Evolutionary conservation across 1,140 invertebrate genomes (phyloP).

Genomic region (Phortica variegata): DNA sequence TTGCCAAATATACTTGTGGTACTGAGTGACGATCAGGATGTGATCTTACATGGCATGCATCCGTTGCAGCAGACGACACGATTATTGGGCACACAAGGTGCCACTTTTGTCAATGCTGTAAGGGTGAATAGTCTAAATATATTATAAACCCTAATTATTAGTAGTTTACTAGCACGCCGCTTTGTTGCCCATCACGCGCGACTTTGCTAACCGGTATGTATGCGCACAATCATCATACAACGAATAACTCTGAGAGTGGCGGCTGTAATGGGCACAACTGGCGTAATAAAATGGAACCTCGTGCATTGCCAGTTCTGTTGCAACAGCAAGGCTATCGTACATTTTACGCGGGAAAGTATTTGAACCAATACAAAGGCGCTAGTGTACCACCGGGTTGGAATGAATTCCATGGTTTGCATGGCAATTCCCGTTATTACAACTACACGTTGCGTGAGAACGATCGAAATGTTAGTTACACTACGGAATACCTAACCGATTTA

Average conservation of each 20-base stretch:
- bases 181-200: constrained; percentile 87
- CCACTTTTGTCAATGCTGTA: constrained; percentile 73
- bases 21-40: constrained; percentile 85
- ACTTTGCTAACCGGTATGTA: constrained; percentile 83
- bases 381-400: constrained; percentile 80
- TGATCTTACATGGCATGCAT: constrained; percentile 71
- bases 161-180: constrained; percentile 75
- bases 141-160: no score
- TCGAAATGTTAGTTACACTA: constrained; percentile 62
- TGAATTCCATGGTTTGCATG: constrained; percentile 75
- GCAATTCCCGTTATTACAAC: constrained; percentile 87
- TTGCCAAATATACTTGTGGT: constrained; percentile 78
- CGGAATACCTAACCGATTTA: constrained; percentile 81
- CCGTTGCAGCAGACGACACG: constrained; percentile 67
- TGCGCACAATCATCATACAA: constrained; percentile 77
- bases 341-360: constrained; percentile 85
- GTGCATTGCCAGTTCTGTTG: constrained; percentile 70
- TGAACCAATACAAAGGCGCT: constrained; percentile 74
- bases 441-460: constrained; percentile 85
- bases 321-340: constrained; percentile 69
- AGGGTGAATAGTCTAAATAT: no score
- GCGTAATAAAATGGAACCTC: constrained; percentile 65
- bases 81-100: constrained; percentile 66
- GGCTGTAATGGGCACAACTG: constrained; percentile 73
- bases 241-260: constrained; percentile 76